Evolutionary conservation across 2,797 vertebrate genomes (phyloP), one percentile per base, ranked within the genome.

Genomic region (Petrocephalus sullivani): DNA sequence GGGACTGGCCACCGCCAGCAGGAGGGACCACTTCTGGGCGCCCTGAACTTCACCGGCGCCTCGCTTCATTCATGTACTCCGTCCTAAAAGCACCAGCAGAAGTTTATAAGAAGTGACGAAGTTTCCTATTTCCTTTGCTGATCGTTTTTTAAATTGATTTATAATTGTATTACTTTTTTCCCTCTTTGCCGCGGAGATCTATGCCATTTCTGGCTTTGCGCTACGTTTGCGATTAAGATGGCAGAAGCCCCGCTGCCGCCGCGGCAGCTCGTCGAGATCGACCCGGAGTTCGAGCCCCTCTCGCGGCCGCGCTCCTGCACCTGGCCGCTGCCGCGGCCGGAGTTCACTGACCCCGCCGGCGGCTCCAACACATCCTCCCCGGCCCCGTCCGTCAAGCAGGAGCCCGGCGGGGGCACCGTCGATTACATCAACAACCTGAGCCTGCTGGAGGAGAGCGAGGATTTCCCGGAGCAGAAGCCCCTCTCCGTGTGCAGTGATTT

Each of bases 201-300:
- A 89, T 89, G 88, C 85, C 54, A 82, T 10, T 53, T 21, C 23
- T 23, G 19, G 21, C 61, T 87, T 46, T 88, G 49, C 41, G 4
- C 67, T 49, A 71, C 57, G 37, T 85, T 86, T 88, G 88, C 89
- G 89, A 41, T 75, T 85, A 89, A 90, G 85, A 96, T 96, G 95
- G 97, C 97, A 90, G 97, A 98, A 91, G 95, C 94, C 89, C 94
- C 95, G 88, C 93, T 92, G 54, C 95, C 92, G 92, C 94, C 95
- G 88, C 93, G 92, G 57, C 96, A 92, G 92, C 93, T 96, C 92
- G 96, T 97, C 89, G 97, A 98, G 90, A 96, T 96, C 91, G 98
- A 98, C 95, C 97, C 98, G 89, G 98, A 98, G 93, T 99, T 98
- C 89, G 97, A 98, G 95, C 98, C 98, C 89, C 96, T 98, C 16